Base-by-base conservation (phyloP, 2,113 vertebrate species). In the Austrofundulus limnaeus region DNA sequence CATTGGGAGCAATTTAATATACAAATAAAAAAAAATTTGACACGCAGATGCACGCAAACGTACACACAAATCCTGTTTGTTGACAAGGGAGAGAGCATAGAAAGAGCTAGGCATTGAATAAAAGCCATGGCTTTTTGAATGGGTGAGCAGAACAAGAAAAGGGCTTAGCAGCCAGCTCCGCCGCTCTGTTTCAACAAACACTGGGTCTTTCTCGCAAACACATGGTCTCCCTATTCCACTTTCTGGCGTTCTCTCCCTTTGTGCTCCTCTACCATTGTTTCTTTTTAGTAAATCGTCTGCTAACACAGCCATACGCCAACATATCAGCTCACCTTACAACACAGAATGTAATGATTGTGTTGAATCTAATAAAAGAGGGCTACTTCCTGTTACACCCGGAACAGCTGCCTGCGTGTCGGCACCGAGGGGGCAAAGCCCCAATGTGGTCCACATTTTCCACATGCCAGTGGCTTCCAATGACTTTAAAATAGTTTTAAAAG, bases 71-170 rank as follows among this genome's bases (percentile, higher is more conserved):
- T 76, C 75, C 70, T 80, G 73, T 78, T 85, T 85, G 83, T 86
- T 84, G 79, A 80, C 72, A 63, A 60, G 71, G 77, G 74, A 78
- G 72, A 78, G 51, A 69, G 71, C 72, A 78, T 78, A 61, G 85
- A 89, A 91, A 82, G 76, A 83, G 72, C 87, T 87, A 69, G 65
- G 80, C 76, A 79, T 42, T 84, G 87, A 87, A 87, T 86, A 78
- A 87, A 87, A 87, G 84, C 84, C 5, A 17, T 80, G 74, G 75
- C 71, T 85, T 83, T 89, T 73, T 89, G 79, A 91, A 91, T 87
- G 87, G 80, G 79, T 82, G 73, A 82, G 72, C 83, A 77, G 80
- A 74, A 86, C 76, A 84, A 82, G 81, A 84, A 83, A 87, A 77
- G 71, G 78, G 87, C 86, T 88, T 86, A 90, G 82, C 78, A 82